phyloP scores from a whole-genome alignment of 2,113 vertebrate species.

The Anthoscopus minutus region DNA sequence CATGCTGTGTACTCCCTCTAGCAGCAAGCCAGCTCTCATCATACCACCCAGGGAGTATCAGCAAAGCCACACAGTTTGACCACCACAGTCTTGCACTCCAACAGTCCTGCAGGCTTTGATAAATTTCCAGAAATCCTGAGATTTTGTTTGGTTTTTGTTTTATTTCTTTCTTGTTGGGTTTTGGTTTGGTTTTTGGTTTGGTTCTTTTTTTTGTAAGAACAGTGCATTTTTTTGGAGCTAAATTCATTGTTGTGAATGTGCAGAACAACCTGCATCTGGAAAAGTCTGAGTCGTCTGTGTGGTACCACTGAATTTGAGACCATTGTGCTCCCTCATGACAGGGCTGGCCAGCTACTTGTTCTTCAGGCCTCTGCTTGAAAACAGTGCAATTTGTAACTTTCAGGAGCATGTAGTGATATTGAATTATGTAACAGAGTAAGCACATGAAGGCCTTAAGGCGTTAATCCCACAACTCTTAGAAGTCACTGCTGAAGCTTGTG shows the following conservation, averaged over 20 bases:
- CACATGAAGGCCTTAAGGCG: background rate
- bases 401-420: background rate
- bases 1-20: fast-evolving
- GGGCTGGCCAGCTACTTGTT: background rate
- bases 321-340: background rate
- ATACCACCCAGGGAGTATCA: background rate
- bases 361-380: background rate
- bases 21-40: background rate
- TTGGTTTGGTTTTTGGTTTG: too few species aligned
- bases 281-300: background rate
- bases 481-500: background rate
- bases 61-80: background rate
- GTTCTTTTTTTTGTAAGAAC: fast-evolving
- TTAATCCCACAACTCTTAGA: background rate
- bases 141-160: too few species aligned
- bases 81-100: background rate
- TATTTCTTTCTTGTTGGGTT: too few species aligned
- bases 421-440: background rate
- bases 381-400: background rate
- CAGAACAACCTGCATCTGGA: fast-evolving
- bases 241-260: background rate
- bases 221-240: background rate
- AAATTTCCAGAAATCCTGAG: background rate
- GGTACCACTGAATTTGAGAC: background rate
- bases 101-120: background rate